Percentiles rank a stretch among this genome's conserved stretches.
phyloP scores from a whole-genome alignment of 2,113 vertebrate species.

The Lasiurus cinereus region DNA sequence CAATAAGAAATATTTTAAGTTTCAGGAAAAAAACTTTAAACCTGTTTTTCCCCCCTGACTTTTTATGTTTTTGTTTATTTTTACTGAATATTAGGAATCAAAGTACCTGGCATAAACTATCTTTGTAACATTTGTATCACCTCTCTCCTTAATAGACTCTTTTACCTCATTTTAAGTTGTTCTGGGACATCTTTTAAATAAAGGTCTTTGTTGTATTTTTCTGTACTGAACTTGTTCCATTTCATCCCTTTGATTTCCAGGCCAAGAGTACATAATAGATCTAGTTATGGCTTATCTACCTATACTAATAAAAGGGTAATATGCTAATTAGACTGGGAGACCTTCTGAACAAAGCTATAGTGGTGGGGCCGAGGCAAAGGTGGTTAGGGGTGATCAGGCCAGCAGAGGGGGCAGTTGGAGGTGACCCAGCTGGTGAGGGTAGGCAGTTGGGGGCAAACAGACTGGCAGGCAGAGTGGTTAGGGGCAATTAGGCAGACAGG shows the following conservation, averaged over 20 bases:
- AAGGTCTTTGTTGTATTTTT: background rate
- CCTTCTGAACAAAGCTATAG: too few relatives aligned
- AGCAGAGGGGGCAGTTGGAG: too few relatives aligned
- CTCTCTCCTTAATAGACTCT: background rate
- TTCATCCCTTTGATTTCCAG: constrained; percentile 36
- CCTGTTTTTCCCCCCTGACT: background rate
- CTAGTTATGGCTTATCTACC: background rate
- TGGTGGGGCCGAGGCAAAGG: too few relatives aligned
- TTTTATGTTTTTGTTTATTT: background rate
- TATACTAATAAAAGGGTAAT: too few relatives aligned
- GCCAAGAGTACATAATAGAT: background rate
- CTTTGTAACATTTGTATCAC: background rate
- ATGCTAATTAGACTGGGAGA: too few relatives aligned
- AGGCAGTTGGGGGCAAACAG: too few relatives aligned
- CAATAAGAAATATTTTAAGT: too few relatives aligned
- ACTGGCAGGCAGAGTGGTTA: too few relatives aligned
- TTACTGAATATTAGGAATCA: constrained; percentile 11
- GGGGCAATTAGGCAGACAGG: too few relatives aligned
- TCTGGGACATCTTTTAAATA: constrained; percentile 2
- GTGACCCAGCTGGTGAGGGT: too few relatives aligned
- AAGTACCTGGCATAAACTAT: constrained; percentile 18
- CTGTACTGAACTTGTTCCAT: background rate
- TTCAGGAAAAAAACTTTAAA: background rate
- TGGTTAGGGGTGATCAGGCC: too few relatives aligned
- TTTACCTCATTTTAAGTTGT: constrained; percentile 28